Conservation (phyloP, 2,888 invertebrate genomes). For the Ormyrus nitidulus region DNA sequence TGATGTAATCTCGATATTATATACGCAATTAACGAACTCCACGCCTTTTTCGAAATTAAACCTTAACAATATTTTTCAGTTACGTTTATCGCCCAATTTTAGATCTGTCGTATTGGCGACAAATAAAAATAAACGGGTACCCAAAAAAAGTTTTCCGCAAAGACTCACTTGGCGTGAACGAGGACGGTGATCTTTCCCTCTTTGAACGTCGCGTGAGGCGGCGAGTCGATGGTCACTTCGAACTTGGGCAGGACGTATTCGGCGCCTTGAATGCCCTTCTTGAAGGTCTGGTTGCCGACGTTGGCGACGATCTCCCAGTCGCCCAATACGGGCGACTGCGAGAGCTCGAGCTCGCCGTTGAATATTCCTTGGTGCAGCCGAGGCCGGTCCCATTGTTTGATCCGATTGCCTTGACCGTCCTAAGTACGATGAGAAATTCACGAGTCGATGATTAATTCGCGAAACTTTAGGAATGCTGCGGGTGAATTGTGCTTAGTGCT, state of each 20-base stretch:
- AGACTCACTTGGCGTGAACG: slow-evolving; percentile 86
- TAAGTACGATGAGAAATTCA: slow-evolving; percentile 63
- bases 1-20: too few relatives aligned
- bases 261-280: slow-evolving; percentile 87
- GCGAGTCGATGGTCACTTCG: slow-evolving; percentile 89
- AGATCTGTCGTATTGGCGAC: too few relatives aligned
- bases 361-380: slow-evolving; percentile 85
- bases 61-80: too few relatives aligned
- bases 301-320: slow-evolving; percentile 89
- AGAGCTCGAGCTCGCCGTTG: slow-evolving; percentile 85
- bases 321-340: slow-evolving; percentile 89
- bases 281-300: slow-evolving; percentile 81
- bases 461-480: neutral
- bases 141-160: neutral
- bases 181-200: slow-evolving; percentile 87
- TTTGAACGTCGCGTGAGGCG: slow-evolving; percentile 87
- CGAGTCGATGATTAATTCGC: too few relatives aligned
- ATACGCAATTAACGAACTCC: too few relatives aligned
- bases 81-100: too few relatives aligned
- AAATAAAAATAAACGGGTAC: too few relatives aligned
- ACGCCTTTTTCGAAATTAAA: too few relatives aligned
- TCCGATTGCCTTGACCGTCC: slow-evolving; percentile 87
- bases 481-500: too few relatives aligned
- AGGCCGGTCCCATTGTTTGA: slow-evolving; percentile 87
- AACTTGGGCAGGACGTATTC: slow-evolving; percentile 96